Evolutionary conservation across 2,113 vertebrate species (phyloP).

Genomic region (Sclerurus mexicanus): DNA sequence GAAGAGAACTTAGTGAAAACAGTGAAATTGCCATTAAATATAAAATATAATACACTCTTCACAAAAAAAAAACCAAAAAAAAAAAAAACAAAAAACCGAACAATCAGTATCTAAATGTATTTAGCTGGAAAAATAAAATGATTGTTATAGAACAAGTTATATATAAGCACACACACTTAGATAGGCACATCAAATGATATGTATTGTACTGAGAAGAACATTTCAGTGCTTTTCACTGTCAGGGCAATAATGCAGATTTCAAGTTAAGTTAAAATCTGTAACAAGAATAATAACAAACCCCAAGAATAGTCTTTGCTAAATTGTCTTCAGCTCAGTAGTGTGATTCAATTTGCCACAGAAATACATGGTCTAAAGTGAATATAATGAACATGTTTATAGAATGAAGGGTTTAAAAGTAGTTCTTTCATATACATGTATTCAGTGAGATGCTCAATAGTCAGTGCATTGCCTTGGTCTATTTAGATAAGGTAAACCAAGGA

Average conservation of each 20-base stretch:
- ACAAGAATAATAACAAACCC: not conserved
- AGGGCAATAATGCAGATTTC: not conserved
- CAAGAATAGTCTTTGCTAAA: not conserved
- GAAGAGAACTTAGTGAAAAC: not conserved
- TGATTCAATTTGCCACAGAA: constrained; percentile 13
- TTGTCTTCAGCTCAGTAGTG: not conserved
- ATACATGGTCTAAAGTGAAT: not conserved
- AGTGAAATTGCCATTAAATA: not conserved
- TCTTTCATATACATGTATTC: not conserved
- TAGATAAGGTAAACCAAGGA: constrained; percentile 28
- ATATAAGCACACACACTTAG: not conserved
- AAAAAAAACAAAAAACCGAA: not conserved
- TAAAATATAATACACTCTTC: not conserved
- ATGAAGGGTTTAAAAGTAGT: not conserved
- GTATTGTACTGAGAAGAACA: not conserved
- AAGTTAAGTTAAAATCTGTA: not conserved
- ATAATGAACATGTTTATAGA: not conserved
- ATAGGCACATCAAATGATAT: not conserved
- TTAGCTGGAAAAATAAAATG: not conserved
- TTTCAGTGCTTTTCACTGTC: not conserved
- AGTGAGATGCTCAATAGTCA: constrained; percentile 41
- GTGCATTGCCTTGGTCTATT: constrained; percentile 12
- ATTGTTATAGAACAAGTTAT: not conserved
- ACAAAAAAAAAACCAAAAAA: not conserved
- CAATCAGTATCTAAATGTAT: not conserved